Evolutionary conservation across 53 echinoderm and acorn worm species (phyloP).

Genomic region (Luidia sarsii): DNA sequence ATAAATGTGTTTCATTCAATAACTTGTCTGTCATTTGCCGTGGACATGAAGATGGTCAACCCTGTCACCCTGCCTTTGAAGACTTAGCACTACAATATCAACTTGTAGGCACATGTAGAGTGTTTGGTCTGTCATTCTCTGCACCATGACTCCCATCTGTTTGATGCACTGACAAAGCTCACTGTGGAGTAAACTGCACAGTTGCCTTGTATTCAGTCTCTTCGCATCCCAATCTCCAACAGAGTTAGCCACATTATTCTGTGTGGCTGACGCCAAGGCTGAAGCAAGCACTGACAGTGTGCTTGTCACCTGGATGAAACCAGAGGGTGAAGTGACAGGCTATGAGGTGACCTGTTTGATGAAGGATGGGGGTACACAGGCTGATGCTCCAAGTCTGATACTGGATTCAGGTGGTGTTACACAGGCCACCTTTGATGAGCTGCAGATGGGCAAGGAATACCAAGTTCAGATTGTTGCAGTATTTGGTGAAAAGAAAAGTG

Average conservation of each 20-base stretch:
- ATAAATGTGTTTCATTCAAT: too few species aligned
- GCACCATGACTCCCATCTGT: too few species aligned
- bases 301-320: constrained; percentile 21
- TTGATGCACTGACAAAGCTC: too few species aligned
- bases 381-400: constrained; percentile 2
- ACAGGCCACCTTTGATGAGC: constrained; percentile 52
- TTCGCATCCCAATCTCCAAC: constrained; percentile 12
- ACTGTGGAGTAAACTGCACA: neutral
- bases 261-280: constrained; percentile 39
- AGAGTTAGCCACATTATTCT: constrained; percentile 9
- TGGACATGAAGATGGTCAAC: too few species aligned
- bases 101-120: too few species aligned
- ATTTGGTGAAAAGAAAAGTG: constrained; percentile 72
- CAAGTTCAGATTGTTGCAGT: constrained; percentile 70
- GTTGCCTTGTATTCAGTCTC: neutral
- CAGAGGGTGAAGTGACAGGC: constrained; percentile 13
- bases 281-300: constrained; percentile 19
- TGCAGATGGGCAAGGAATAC: constrained; percentile 62
- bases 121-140: too few species aligned
- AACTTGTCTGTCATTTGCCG: too few species aligned
- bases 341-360: constrained; percentile 12
- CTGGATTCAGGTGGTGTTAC: constrained; percentile 59
- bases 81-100: too few species aligned
- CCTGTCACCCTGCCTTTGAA: too few species aligned
- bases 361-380: neutral